Base-by-base conservation (phyloP, 2,113 vertebrate genomes). In the Sarotherodon lohbergeri region DNA sequence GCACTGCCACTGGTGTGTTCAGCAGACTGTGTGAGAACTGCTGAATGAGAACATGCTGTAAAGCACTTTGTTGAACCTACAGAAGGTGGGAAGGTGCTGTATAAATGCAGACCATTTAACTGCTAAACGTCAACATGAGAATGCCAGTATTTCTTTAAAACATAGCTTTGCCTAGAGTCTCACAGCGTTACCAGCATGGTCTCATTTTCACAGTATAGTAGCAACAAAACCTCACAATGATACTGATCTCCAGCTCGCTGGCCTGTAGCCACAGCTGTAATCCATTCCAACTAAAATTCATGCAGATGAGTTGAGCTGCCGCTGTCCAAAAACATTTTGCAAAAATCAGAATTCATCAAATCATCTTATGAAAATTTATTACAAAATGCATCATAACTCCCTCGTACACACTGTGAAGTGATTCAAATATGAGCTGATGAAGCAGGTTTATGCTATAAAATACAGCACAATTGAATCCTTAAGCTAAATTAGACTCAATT, bases 261-360 rank as follows among this genome's bases (percentile, higher is more conserved):
- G 82, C 41, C 48, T 55, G 80, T 2, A 61, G 82, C 43, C 48
- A 34, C n/a, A 9, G 6, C 36, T 79, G 19, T 27, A 83, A 78
- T 41, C 79, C 4, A 82, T 83, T 59, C 66, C 79, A 80, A 52
- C 52, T 43, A 82, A 29, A 78, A 57, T 29, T 71, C 46, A 54
- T 52, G 63, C 27, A 48, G 84, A 81, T 29, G 24, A 71, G 52
- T 56, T 81, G 34, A 24, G 57, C 34, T 81, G 84, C 9, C 39
- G 73, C 82, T 63, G 24, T 85, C 66, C 48, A 68, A 19, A 29
- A 50, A 79, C 87, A 46, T 50, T 63, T 90, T 82, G 57, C 63
- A 86, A 86, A 84, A 82, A 92, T 91, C 55, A 48, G 52, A 71
- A 89, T 86, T 89, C 78, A 86, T 83, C 41, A 83, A 81, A 90